Base-by-base conservation (phyloP, 2,797 vertebrate genomes). In the Paramormyrops hopkinsi region DNA sequence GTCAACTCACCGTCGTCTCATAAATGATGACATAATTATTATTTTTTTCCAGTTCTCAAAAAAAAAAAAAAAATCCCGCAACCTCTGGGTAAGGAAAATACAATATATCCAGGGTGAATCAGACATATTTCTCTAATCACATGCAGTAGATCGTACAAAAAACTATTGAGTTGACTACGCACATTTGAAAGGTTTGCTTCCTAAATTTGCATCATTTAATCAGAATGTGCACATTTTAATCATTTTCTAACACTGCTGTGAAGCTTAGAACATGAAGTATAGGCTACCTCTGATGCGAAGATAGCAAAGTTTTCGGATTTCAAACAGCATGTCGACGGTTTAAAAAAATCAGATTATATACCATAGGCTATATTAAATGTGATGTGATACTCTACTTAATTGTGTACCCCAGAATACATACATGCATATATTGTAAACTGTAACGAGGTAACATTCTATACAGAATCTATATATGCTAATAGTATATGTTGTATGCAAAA, bases 11-110 rank as follows among this genome's bases (percentile, higher is more conserved):
- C 85, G 51, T n/a, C 29, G 33, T n/a, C 29, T 56, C 41, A 87
- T 56, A 87, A 41, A 59, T 12, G 25, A 56, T 56, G 85, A 44
- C 85, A 87, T 84, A 22, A 22, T 50, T 84, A 86, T 86, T 86
- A 33, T 86, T 33, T 86, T 53, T 56, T 51, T 6, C 25, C 50
- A 56, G 29, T 56, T 59, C 8, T n/a, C 53, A 50, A 87, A 87
- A 79, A 86, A 44, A 54, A 33, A 73, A 51, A 3, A 65, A 65
- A 65, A 59, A 56, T 12, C 85, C 56, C 14, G 5, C 53, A 37
- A 33, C 11, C 53, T 19, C 33, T 33, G 85, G 50, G 22, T 87
- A 53, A 56, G 53, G 17, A 59, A 87, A 87, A 29, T 56, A 51
- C 83, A 53, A 86, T 86, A 51, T 53, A 14, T 86, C 9, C 85